phyloP scores from a whole-genome alignment of 2,888 invertebrate genomes.

The Thymelicus sylvestris region DNA sequence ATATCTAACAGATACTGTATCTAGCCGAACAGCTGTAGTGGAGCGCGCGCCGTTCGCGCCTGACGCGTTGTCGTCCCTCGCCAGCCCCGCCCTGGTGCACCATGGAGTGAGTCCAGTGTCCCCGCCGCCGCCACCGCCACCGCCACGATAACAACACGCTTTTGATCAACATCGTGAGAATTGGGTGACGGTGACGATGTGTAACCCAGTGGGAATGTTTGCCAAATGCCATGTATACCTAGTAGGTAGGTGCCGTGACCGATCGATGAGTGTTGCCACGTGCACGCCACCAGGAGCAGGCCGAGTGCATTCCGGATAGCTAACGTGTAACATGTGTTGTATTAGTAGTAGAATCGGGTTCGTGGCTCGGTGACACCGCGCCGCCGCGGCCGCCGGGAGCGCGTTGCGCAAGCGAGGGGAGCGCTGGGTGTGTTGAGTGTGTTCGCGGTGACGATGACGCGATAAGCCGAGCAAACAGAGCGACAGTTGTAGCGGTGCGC shows the following conservation, averaged over 20 bases:
- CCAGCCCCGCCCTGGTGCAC: neutral
- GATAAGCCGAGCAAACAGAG: conserved; percentile 70
- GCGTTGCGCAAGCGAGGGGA: conserved; percentile 39
- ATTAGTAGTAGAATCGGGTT: conserved; percentile 7
- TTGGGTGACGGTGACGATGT: conserved; percentile 18
- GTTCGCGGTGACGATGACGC: conserved; percentile 62
- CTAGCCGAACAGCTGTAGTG: conserved; percentile 61
- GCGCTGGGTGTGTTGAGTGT: conserved; percentile 56
- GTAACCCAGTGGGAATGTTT: neutral
- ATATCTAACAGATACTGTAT: conserved; percentile 77
- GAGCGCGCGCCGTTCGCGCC: conserved; percentile 33
- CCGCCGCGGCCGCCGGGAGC: conserved; percentile 6
- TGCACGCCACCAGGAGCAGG: too few species aligned
- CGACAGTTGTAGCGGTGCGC: conserved; percentile 57
- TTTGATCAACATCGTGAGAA: conserved; percentile 25
- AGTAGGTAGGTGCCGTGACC: neutral
- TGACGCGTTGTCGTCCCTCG: conserved; percentile 28
- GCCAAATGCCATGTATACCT: conserved; percentile 1
- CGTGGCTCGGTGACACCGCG: neutral
- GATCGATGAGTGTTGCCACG: neutral
- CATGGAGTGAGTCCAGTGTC: neutral
- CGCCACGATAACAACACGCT: neutral
- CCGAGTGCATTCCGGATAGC: conserved; percentile 7
- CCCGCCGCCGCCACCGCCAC: neutral
- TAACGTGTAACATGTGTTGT: conserved; percentile 7